phyloP scores from a whole-genome alignment of 2,113 vertebrate genomes.

The Gallinago jamesoni region DNA sequence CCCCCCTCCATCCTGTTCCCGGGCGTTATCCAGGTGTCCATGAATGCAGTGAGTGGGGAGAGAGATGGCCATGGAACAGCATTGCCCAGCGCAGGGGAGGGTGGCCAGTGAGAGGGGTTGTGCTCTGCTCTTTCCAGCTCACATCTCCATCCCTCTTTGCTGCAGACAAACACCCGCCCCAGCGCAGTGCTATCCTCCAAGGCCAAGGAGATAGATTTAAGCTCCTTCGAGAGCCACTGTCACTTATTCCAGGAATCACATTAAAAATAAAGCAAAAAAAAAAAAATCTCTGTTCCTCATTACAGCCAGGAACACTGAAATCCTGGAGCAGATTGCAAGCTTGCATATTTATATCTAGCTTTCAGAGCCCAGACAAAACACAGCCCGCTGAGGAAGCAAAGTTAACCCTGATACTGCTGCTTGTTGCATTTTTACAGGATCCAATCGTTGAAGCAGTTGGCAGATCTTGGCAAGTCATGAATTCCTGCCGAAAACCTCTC shows the following conservation, averaged over 20 bases:
- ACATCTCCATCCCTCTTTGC: not conserved
- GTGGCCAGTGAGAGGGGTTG: not conserved
- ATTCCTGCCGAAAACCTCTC: not conserved
- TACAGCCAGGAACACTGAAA: conserved; percentile 41
- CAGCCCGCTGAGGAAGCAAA: not conserved
- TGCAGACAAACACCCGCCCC: not conserved
- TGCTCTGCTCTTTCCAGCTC: not conserved
- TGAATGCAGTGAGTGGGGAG: rapidly evolving
- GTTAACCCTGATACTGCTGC: not conserved
- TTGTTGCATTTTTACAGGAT: not conserved
- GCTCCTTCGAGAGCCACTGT: not conserved
- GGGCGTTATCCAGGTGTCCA: not conserved
- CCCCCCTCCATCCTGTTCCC: not conserved
- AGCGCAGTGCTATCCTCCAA: not conserved
- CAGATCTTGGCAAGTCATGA: not conserved
- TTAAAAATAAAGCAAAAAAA: not conserved
- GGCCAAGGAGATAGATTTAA: not conserved
- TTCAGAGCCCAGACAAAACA: conserved; percentile 60
- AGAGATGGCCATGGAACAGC: not conserved
- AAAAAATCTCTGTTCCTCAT: conserved; percentile 20
- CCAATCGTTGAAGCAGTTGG: not conserved
- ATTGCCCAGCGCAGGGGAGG: not conserved
- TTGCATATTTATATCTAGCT: conserved; percentile 40
- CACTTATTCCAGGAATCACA: conserved; percentile 39
- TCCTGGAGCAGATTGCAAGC: conserved; percentile 27